These are phyloP conservation scores for Pyxicephalus adspersus DNA, from an alignment of 2,113 vertebrate species.

Conservation along the genomic window DNA sequence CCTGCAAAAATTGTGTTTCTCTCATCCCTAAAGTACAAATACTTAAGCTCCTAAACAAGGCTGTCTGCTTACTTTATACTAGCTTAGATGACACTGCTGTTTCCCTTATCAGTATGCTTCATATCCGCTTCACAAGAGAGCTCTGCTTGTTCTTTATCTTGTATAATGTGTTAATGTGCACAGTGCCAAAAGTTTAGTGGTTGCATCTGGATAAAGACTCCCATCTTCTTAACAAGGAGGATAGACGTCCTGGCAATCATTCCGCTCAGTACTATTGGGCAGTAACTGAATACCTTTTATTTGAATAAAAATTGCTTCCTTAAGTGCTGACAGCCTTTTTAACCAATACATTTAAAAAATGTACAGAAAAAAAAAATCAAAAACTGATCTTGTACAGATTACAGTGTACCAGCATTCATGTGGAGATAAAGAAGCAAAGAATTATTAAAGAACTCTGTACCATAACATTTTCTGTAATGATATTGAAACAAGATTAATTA, in stretches of 20 bases:
- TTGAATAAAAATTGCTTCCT: conserved; percentile 96
- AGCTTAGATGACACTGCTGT: conserved; percentile 91
- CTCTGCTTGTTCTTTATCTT: conserved; percentile 99
- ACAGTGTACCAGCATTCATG: conserved; percentile 99
- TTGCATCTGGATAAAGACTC: conserved; percentile 72
- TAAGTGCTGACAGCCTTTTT: conserved; percentile 99
- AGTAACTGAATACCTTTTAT: conserved; percentile 93
- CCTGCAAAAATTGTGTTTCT: conserved; percentile 97
- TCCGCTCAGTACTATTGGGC: conserved; percentile 85
- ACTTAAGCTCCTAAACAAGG: conserved; percentile 92
- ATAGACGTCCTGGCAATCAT: conserved; percentile 82
- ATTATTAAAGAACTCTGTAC: conserved; percentile 99
- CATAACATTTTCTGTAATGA: conserved; percentile 99
- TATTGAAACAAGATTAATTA: conserved; percentile 98
- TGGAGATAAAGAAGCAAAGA: conserved; percentile 97
- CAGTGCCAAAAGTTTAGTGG: conserved; percentile 92
- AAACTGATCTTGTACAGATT: conserved; percentile 99
- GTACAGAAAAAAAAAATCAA: conserved; percentile 94
- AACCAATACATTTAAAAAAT: conserved; percentile 98
- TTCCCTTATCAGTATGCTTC: conserved; percentile 99
- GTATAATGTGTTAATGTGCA: conserved; percentile 99
- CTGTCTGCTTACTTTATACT: conserved; percentile 92
- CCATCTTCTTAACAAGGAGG: conserved; percentile 70
- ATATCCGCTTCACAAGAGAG: conserved; percentile 94
- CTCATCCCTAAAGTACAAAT: conserved; percentile 95